Evolutionary conservation across 2,888 invertebrate genomes (phyloP).

Genomic region (Drosophila sordidula): DNA sequence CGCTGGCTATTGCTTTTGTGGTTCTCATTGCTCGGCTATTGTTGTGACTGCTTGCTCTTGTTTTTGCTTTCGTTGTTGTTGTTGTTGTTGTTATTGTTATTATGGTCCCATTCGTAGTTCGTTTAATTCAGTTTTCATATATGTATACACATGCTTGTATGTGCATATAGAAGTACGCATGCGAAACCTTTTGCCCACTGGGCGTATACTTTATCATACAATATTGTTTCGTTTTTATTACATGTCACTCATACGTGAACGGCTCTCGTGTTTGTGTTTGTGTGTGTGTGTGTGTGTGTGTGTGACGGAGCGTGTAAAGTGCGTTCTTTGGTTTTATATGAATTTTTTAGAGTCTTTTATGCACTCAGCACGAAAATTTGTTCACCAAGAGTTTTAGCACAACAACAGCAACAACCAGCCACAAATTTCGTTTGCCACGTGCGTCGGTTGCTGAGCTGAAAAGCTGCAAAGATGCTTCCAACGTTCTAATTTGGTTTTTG

Average conservation of each 20-base stretch:
- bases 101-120: conserved; percentile 74
- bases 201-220: conserved; percentile 81
- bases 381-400: conserved; percentile 70
- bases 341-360: conserved; percentile 79
- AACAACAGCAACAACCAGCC: conserved; percentile 46
- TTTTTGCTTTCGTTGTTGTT: conserved; percentile 27
- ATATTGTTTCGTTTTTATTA: conserved; percentile 80
- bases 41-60: conserved; percentile 40
- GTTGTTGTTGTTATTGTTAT: conserved; percentile 51
- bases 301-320: conserved; percentile 71
- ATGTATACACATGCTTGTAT: conserved; percentile 41
- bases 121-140: conserved; percentile 80
- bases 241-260: conserved; percentile 76
- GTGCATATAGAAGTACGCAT: conserved; percentile 39
- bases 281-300: conserved; percentile 10
- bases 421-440: conserved; percentile 65
- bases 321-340: conserved; percentile 79
- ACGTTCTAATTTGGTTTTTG: conserved; percentile 64
- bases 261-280: conserved; percentile 15
- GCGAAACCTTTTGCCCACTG: conserved; percentile 70
- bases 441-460: conserved; percentile 37
- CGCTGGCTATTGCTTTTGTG: conserved; percentile 62
- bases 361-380: conserved; percentile 79
- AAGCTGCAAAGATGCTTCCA: conserved; percentile 37
- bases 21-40: conserved; percentile 57